Percentiles rank a stretch among this genome's conserved stretches.
These are phyloP conservation scores for Cyprinella venusta DNA, from an alignment of 2,797 vertebrate species.

Conservation along the genomic window DNA sequence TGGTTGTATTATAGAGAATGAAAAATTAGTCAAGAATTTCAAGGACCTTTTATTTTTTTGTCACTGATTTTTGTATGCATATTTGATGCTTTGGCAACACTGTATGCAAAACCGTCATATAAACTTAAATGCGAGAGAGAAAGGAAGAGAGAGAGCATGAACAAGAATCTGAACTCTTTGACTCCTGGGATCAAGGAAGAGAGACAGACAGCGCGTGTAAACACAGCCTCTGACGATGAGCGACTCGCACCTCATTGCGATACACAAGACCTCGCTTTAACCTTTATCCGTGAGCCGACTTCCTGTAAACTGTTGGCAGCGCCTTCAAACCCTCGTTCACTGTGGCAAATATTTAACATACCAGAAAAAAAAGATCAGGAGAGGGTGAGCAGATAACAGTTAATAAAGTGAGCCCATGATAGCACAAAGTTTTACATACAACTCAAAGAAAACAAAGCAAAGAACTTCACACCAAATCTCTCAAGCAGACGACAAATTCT, in stretches of 20 bases:
- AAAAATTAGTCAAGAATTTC: neutral
- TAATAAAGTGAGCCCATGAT: slow-evolving; percentile 21
- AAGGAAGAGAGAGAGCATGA: neutral
- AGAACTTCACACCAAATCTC: slow-evolving; percentile 35
- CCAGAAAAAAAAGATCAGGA: slow-evolving; percentile 36
- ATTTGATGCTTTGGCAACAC: neutral
- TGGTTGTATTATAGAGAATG: neutral
- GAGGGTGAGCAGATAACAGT: slow-evolving; percentile 21
- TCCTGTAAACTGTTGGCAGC: slow-evolving; percentile 9
- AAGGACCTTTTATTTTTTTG: neutral
- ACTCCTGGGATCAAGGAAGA: slow-evolving; percentile 35
- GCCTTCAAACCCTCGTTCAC: neutral
- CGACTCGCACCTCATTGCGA: slow-evolving; percentile 32
- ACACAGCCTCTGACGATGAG: slow-evolving; percentile 11
- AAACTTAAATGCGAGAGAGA: neutral
- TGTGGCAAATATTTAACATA: slow-evolving; percentile 39
- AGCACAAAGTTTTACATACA: slow-evolving; percentile 11
- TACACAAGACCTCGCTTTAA: slow-evolving; percentile 43
- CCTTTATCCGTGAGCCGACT: slow-evolving; percentile 28
- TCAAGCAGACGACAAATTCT: slow-evolving; percentile 14
- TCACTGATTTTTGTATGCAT: neutral
- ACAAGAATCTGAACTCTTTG: slow-evolving; percentile 24
- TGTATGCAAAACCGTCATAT: neutral
- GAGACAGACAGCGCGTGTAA: slow-evolving; percentile 12
- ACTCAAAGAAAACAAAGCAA: slow-evolving; percentile 18